A percentile compares a stretch with the other conserved stretches of the same genome.
phyloP scores from a whole-genome alignment of 2,888 invertebrate genomes.

The Cheilosia soror region DNA sequence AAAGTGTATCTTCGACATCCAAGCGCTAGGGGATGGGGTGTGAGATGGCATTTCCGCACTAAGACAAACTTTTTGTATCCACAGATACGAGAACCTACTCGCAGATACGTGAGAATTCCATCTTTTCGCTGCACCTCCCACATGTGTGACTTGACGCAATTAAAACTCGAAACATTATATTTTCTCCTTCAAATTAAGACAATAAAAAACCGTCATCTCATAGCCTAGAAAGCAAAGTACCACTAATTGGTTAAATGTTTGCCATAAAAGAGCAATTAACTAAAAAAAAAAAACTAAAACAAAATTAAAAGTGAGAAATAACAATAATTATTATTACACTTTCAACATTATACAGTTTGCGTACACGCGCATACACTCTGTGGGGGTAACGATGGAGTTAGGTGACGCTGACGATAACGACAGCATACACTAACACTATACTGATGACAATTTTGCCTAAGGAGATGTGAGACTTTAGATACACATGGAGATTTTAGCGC shows the following conservation, averaged over 20 bases:
- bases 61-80: neutral
- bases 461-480: constrained; percentile 48
- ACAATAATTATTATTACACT: constrained; percentile 73
- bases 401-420: constrained; percentile 51
- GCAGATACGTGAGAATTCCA: constrained; percentile 8
- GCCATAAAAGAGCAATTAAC: constrained; percentile 71
- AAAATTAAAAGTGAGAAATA: constrained; percentile 70
- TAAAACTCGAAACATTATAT: constrained; percentile 22
- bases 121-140: constrained; percentile 18
- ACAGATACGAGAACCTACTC: neutral
- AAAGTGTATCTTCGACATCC: constrained; percentile 22
- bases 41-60: constrained; percentile 57
- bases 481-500: constrained; percentile 39
- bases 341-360: constrained; percentile 62
- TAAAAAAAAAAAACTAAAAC: constrained; percentile 12
- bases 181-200: neutral
- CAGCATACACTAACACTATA: constrained; percentile 2
- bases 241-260: constrained; percentile 64
- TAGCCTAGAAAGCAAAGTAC: constrained; percentile 36
- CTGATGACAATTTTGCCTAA: constrained; percentile 70
- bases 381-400: constrained; percentile 43
- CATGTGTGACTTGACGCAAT: constrained; percentile 38
- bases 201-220: constrained; percentile 1
- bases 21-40: constrained; percentile 49
- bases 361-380: constrained; percentile 39